A percentile compares a stretch with the other conserved stretches of the same genome.
Evolutionary conservation across 2,888 invertebrate species (phyloP).

Genomic region (Heterodera filipjevi): DNA sequence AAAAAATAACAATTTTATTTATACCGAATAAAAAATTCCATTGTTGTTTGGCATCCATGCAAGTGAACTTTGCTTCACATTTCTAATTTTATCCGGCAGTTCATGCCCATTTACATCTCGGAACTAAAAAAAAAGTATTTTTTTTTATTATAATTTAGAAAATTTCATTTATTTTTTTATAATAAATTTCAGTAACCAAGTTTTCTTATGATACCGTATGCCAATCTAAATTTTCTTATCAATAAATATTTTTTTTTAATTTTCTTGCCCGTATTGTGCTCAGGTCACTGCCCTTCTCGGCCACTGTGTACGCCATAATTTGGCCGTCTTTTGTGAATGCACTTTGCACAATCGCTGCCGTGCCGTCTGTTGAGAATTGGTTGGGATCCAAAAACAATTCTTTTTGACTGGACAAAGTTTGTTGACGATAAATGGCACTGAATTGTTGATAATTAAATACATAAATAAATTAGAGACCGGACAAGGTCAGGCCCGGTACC

Average conservation of each 20-base stretch:
- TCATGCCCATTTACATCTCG: conserved; percentile 74
- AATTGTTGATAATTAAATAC: too few relatives aligned
- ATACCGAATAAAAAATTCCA: conserved; percentile 82
- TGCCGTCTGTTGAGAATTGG: conserved; percentile 85
- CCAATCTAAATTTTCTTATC: too few relatives aligned
- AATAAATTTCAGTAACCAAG: too few relatives aligned
- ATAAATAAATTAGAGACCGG: too few relatives aligned
- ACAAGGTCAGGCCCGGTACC: too few relatives aligned
- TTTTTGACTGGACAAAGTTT: conserved; percentile 75
- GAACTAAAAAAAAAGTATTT: conserved; percentile 49
- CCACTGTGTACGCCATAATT: conserved; percentile 86
- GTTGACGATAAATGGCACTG: conserved; percentile 88
- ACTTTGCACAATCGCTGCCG: conserved; percentile 72
- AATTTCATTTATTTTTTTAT: background rate
- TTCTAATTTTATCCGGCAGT: conserved; percentile 83
- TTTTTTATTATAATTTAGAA: background rate
- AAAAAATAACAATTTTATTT: conserved; percentile 4
- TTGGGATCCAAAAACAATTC: conserved; percentile 90
- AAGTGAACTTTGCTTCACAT: conserved; percentile 87
- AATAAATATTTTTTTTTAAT: background rate
- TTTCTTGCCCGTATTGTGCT: conserved; percentile 74
- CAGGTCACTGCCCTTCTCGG: conserved; percentile 95
- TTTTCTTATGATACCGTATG: too few relatives aligned
- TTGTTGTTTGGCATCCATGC: conserved; percentile 92
- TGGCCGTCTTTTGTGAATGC: conserved; percentile 88